Percentiles rank a stretch among this genome's conserved stretches.
Conservation (phyloP, 2,113 vertebrate genomes). For the Myotis yumanensis region DNA sequence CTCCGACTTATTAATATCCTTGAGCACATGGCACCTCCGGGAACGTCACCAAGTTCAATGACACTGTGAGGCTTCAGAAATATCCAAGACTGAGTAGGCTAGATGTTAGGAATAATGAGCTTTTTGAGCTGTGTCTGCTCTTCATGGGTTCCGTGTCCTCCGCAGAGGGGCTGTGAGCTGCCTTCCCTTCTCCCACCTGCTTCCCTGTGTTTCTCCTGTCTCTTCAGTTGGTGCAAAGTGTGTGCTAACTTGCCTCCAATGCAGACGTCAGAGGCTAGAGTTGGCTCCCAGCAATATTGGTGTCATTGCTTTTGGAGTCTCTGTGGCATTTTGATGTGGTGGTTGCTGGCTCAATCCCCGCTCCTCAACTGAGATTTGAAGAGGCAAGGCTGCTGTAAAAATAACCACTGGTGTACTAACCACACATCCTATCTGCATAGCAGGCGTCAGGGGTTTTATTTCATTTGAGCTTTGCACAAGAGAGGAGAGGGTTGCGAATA, state of each 20-base stretch:
- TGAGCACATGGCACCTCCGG: neutral
- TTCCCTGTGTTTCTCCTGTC: neutral
- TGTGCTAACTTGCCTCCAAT: neutral
- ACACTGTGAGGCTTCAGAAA: neutral
- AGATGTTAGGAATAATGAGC: neutral
- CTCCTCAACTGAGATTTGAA: neutral
- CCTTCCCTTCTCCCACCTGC: neutral
- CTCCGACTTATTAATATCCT: constrained; percentile 25
- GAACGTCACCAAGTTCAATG: constrained; percentile 17
- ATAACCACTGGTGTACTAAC: neutral
- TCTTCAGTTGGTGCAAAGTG: neutral
- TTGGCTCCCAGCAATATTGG: neutral
- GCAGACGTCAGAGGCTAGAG: neutral
- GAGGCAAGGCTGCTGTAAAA: neutral
- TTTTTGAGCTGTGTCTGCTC: neutral
- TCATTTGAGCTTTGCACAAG: neutral
- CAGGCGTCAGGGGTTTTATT: neutral
- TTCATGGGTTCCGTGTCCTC: neutral
- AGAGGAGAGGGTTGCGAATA: neutral
- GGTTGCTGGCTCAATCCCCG: neutral
- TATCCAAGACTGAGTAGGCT: neutral
- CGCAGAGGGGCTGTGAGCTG: neutral
- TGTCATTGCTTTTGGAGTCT: neutral
- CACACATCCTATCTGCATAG: fast-evolving
- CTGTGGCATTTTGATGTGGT: neutral